These are phyloP conservation scores for Microtus richardsoni DNA, from an alignment of 2,113 vertebrate species.

Conservation along the genomic window DNA sequence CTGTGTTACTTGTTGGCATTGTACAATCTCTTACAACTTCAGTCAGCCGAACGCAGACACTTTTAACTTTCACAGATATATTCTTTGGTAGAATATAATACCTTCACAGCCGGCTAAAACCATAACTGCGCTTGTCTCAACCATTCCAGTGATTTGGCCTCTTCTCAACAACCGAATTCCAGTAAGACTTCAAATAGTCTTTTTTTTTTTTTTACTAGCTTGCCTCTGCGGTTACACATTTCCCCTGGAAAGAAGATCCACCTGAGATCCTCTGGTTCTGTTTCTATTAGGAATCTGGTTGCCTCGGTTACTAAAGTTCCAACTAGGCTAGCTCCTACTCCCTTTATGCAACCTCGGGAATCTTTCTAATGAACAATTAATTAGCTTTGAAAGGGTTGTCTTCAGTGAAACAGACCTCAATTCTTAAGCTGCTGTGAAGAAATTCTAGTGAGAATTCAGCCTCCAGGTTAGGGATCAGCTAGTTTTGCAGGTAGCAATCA, in stretches of 20 bases:
- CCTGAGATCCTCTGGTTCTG: conserved; percentile 24
- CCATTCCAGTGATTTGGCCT: neutral
- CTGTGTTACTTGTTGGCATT: neutral
- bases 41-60: neutral
- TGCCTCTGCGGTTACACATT: neutral
- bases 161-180: conserved; percentile 41
- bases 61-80: neutral
- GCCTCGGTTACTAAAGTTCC: conserved; percentile 51
- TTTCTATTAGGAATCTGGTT: conserved; percentile 44
- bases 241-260: conserved; percentile 23
- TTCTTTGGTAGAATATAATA: neutral
- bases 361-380: conserved; percentile 53
- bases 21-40: conserved; percentile 24
- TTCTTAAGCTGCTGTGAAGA: conserved; percentile 49
- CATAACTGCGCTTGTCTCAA: neutral
- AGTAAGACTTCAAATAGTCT: neutral
- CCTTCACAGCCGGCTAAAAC: neutral
- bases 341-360: neutral
- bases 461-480: conserved; percentile 24
- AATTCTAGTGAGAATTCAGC: conserved; percentile 27
- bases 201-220: neutral
- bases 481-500: conserved; percentile 6
- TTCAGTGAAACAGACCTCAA: conserved; percentile 24
- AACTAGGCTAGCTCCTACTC: conserved; percentile 14
- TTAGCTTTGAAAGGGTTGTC: conserved; percentile 41